Evolutionary conservation across 2,113 vertebrate species (phyloP).

Genomic region (Ctenodactylus gundi): DNA sequence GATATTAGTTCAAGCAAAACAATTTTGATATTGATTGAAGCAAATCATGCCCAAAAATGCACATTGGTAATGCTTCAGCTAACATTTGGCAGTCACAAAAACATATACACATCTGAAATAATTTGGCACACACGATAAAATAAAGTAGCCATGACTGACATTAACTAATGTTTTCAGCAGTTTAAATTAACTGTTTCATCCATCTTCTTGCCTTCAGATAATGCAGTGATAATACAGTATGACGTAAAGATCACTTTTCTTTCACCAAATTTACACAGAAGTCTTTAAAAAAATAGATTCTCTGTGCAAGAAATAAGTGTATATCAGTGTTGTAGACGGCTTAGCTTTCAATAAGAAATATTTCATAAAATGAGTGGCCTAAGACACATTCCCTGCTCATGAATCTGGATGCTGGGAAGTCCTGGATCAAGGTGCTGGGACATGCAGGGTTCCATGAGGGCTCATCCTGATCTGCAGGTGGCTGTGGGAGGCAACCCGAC

Average conservation of each 20-base stretch:
- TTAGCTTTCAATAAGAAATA: neutral
- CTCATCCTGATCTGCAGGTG: neutral
- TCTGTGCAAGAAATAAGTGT: neutral
- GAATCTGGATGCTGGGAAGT: neutral
- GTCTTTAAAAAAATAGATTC: neutral
- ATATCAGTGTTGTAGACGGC: neutral
- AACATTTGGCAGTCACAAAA: constrained; percentile 16
- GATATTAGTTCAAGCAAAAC: neutral
- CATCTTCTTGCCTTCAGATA: neutral
- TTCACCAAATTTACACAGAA: neutral
- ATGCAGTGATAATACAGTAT: neutral
- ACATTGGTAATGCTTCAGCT: neutral
- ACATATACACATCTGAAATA: neutral
- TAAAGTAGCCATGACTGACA: neutral
- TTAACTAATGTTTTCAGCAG: neutral
- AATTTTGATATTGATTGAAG: neutral
- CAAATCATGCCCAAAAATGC: neutral
- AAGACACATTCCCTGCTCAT: neutral
- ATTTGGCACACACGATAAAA: neutral
- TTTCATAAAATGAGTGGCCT: neutral
- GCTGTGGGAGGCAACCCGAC: too few relatives aligned
- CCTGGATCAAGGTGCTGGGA: neutral
- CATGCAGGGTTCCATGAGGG: neutral
- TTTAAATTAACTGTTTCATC: constrained; percentile 11
- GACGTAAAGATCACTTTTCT: neutral